Evolutionary conservation across 2,888 invertebrate genomes (phyloP), one percentile per base, ranked within the genome.

Genomic region (Drosophila limbata): DNA sequence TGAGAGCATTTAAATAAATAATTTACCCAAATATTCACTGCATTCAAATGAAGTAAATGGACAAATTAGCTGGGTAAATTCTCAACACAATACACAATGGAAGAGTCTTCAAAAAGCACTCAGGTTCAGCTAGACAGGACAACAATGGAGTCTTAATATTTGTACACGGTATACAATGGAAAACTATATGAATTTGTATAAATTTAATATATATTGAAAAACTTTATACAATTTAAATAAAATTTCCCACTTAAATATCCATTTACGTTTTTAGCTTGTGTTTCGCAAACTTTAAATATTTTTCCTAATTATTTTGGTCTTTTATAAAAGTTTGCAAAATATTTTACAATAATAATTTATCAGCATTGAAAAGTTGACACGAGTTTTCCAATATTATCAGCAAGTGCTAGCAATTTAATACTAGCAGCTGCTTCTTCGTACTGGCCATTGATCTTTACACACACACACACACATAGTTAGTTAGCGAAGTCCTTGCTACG

Each of bases 1-100:
- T 71, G 40, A 59, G 52, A 71, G 62, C 64, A 71, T 65, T 68
- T 74, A 75, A 80, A 80, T 81, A 78, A 74, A 75, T 81, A 84
- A 80, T 84, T 56, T 67, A 63, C 55, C 65, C 56, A 48, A 71
- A 37, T 77, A 57, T 40, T 75, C 35, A 63, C 61, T 64, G 75
- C 72, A 72, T 79, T 71, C 68, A 78, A 40, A 56, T 65, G 44
- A 64, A 52, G 42, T 60, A 53, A 75, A 69, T 60, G 56, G 47
- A 51, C 55, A 76, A 78, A 78, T 78, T 74, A 78, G 52, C 50
- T 44, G 47, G 39, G 8, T 35, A 51, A 37, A 15, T 37, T 37
- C 37, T 52, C 31, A 44, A 15, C 40, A 31, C 40, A 44, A 15
- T 10, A 31, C 21, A 51, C 25, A 68, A 64, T 39, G 15, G 10